Percentiles rank a stretch among this genome's conserved stretches.
Evolutionary conservation across 1,140 invertebrate species (phyloP).

Genomic region (Drosophila navojoa): DNA sequence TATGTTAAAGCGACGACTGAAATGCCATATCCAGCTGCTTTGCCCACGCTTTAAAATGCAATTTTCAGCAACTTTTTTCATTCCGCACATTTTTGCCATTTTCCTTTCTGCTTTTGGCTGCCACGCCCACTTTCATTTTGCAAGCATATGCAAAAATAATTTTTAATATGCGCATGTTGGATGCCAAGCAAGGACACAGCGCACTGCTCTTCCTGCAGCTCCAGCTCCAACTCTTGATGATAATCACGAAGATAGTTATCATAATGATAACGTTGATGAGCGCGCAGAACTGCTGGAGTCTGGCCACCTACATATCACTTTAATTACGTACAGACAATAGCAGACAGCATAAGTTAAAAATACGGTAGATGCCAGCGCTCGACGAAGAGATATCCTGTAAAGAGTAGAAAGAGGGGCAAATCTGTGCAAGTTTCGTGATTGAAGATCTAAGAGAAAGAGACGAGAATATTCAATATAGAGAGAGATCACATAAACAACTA

Average conservation of each 20-base stretch:
- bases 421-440: no score
- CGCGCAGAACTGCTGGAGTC: constrained; percentile 36
- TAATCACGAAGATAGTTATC: constrained; percentile 29
- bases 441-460: no score
- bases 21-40: neutral
- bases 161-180: constrained; percentile 69
- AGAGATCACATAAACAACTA: no score
- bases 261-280: constrained; percentile 43
- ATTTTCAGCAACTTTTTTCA: constrained; percentile 70
- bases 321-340: constrained; percentile 60
- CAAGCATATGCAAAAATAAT: constrained; percentile 60
- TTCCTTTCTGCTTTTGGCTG: constrained; percentile 4
- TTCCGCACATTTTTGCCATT: constrained; percentile 26
- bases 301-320: constrained; percentile 67
- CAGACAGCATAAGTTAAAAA: neutral
- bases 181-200: constrained; percentile 18
- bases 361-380: neutral
- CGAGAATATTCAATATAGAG: no score
- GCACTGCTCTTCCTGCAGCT: neutral
- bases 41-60: constrained; percentile 50
- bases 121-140: constrained; percentile 43
- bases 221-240: constrained; percentile 10
- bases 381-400: constrained; percentile 5
- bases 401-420: no score
- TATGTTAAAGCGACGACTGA: constrained; percentile 45